Evolutionary conservation across 1,140 invertebrate genomes (phyloP), one percentile per base, ranked within the genome.

Genomic region (Reticulitermes speratus): DNA sequence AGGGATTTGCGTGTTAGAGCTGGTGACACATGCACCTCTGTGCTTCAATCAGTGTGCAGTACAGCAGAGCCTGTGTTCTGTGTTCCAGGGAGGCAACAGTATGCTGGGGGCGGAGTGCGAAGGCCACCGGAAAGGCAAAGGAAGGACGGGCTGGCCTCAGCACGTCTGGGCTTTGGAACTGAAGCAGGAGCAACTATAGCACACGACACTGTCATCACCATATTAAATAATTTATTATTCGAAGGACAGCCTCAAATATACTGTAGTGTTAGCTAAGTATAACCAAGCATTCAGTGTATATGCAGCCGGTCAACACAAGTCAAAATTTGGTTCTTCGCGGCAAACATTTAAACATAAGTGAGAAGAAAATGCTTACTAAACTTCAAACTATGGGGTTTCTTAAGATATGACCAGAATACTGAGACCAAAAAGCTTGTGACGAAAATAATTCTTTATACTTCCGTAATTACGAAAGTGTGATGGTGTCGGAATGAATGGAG

Each of bases 131-230:
- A 94, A 93, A 88, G 90, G 90, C 48, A 97, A 96, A 92, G 97
- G 97, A 16, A 93, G 97, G 87, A 98, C 97, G 19, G 97, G 97
- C 44, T 98, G 97, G 97, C 97, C 97, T 0, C 97, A 98, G 89
- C 96, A 98, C 90, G 97, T 98, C 87, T 98, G 97, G 97, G 97
- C 97, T 0, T 91, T 97, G 38, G 96, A 97, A 90, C 91, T 96
- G 12, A 86, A 86, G 86, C 86, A 86, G 82, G 86, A 86, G 38
- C 86, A 86, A n/a, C 86, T 86, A 16, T 86, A 84, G 83, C 30
- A 25, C 21, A 12, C 38, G 85, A 55, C 44, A 9, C 84, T 48
- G 19, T 38, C 82, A 45, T 45, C 82, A 44, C 38, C 38, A 32
- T 83, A 30, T 75, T 75, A 75, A 30, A 75, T 75, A 75, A 75